Base-by-base conservation (phyloP, 1,140 invertebrate genomes). In the Lamellibrachia luymesi region DNA sequence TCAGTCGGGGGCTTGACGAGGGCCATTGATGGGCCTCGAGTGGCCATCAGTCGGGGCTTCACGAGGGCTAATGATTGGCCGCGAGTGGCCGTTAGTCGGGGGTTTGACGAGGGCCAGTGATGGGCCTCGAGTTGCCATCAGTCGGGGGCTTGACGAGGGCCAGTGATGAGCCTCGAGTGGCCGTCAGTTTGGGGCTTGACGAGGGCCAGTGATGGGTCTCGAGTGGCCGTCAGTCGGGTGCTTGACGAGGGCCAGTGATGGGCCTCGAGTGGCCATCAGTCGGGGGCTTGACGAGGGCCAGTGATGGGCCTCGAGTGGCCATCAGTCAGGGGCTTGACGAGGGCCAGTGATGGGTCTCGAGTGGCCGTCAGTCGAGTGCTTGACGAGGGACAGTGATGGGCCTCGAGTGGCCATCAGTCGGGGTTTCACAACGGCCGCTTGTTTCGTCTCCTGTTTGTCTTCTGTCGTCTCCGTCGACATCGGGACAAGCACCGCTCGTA, bases 401-500 rank as follows among this genome's bases (percentile, higher is more conserved):
- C 8, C 91, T 8, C 52, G 50, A 91, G 38, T 38, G 50, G 51
- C 91, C 50, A 25, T 50, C 7, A 50, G 50, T 91, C 51, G 91
- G 17, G 50, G 52, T 25, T 22, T 92, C n/a, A 51, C 91, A 92
- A 92, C 50, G 91, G 50, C 91, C 91, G 91, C 50, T 50, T 92
- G 91, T 56, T 56, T 51, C 50, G 50, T 56, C 50, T 92, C 52
- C 38, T 56, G 52, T 92, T 56, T 51, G 91, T 92, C 91, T 51
- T 51, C 50, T 51, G n/a, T 92, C 52, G 25, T 51, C 50, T 92
- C 38, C 52, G 91, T 51, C 50, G 52, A 92, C 50, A 56, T 92
- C 52, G 91, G n/a, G 50, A 56, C 91, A 92, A 92, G 52, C 91
- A 25, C 25, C 50, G 91, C 91, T 92, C 52, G 52, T 51, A 51